These are phyloP conservation scores for Parazoanthus darwini DNA, from an alignment of 92 coral and sea anemone genomes.

Conservation along the genomic window DNA sequence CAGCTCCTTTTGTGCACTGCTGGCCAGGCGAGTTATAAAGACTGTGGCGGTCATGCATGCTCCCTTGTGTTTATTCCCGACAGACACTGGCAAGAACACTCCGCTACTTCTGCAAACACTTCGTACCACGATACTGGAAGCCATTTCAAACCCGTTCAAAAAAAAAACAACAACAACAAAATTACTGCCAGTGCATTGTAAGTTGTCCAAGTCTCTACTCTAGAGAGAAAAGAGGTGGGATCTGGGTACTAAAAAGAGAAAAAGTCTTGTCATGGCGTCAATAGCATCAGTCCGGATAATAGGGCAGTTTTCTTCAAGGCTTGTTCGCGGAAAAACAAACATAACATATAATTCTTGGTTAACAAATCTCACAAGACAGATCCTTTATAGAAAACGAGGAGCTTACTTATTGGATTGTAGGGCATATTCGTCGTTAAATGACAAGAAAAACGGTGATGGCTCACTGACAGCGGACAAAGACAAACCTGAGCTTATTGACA, in stretches of 20 bases:
- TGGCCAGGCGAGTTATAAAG: not conserved
- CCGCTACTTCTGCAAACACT: not conserved
- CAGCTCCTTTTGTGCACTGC: not conserved
- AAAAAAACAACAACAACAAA: not conserved
- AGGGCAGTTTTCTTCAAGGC: not conserved
- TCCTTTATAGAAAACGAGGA: not conserved
- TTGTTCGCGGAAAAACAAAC: not conserved
- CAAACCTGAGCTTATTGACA: not conserved
- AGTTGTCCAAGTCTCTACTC: constrained; percentile 14
- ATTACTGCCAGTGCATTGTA: not conserved
- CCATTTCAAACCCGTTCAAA: constrained; percentile 2
- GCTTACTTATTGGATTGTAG: not conserved
- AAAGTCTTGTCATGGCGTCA: not conserved
- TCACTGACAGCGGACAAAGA: not conserved
- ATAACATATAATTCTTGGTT: not conserved
- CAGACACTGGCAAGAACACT: not conserved
- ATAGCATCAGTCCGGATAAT: not conserved
- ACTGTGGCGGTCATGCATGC: not conserved
- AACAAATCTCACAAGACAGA: not conserved
- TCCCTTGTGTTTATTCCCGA: not conserved
- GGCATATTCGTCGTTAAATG: constrained; percentile 27
- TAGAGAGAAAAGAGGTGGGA: not conserved
- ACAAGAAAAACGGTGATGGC: not conserved
- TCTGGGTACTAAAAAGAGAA: not conserved
- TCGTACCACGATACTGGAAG: constrained; percentile 9